Conservation (phyloP, 2,888 invertebrate species). For the Lasioglossum calceatum region DNA sequence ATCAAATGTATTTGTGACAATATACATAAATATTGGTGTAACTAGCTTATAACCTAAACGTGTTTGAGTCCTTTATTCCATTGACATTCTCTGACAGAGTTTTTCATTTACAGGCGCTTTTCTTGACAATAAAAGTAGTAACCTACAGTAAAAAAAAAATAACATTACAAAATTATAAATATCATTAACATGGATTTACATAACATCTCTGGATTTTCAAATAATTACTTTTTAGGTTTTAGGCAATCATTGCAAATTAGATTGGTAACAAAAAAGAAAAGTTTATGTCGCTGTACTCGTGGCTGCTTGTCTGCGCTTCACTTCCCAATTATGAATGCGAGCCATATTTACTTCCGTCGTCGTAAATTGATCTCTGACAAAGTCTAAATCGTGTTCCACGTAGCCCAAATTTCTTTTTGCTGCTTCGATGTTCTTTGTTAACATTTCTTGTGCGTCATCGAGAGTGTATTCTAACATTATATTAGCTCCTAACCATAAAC, state of each 20-base stretch:
- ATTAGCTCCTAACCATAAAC: constrained; percentile 94
- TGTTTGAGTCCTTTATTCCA: constrained; percentile 49
- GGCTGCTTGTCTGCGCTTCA: constrained; percentile 94
- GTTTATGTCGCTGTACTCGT: constrained; percentile 80
- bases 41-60: constrained; percentile 57
- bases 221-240: constrained; percentile 51
- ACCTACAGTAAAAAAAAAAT: constrained; percentile 43
- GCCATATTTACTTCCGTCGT: constrained; percentile 99
- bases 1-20: constrained; percentile 59
- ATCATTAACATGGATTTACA: not conserved
- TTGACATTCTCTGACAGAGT: constrained; percentile 32
- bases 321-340: constrained; percentile 99
- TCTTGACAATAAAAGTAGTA: constrained; percentile 43
- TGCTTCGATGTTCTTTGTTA: constrained; percentile 93
- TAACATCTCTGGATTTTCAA: not conserved
- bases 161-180: not conserved
- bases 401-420: constrained; percentile 93
- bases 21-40: constrained; percentile 62
- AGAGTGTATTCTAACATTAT: constrained; percentile 98
- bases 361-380: constrained; percentile 98
- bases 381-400: constrained; percentile 97
- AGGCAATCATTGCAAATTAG: constrained; percentile 56
- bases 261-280: constrained; percentile 27
- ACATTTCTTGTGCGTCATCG: constrained; percentile 94
- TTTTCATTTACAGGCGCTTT: constrained; percentile 38